Evolutionary conservation across 2,113 vertebrate genomes (phyloP), one percentile per base, ranked within the genome.

Genomic region (Saccopteryx leptura): DNA sequence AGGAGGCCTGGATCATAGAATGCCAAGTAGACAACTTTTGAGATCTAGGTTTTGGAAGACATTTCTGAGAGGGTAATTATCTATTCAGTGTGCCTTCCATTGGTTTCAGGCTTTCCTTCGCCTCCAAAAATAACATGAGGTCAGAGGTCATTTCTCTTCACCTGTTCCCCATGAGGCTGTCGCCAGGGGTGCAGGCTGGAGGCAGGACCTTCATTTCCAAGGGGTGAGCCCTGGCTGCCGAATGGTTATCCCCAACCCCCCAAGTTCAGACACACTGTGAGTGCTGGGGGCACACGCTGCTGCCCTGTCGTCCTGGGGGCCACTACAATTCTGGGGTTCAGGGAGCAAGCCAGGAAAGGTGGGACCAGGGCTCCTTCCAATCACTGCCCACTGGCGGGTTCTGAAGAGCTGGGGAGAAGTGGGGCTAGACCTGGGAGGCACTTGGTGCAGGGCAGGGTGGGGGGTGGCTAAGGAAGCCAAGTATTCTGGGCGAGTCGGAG

Each of bases 401-500:
- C 65, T 9, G 28, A 15, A 79, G 17, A 78, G 1, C 48, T 66
- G 7, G 19, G 58, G n/a, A 54, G n/a, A 28, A 18, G 52, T 26
- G 1, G 9, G 54, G 24, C 58, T 50, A 15, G 65, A 52, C 60
- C 60, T 28, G 21, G 11, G 39, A 28, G 58, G 50, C 2, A 8
- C 46, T 31, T 21, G 54, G 75, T 19, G 46, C 58, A 24, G 5
- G 9, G 9, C 11, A 14, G 58, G 26, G 5, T 24, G 1, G n/a
- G 4, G n/a, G n/a, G 54, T 24, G 6, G 24, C 28, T 1, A 5
- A 81, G 63, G 81, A 71, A 86, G 56, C 21, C 12, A 54, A 54
- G 39, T 46, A 0, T 88, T 56, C 26, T 12, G 21, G 19, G 13
- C 33, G 66, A 28, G 11, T 21, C 0, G 0, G 63, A 85, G 56